Evolutionary conservation across 2,888 invertebrate species (phyloP), one percentile per base, ranked within the genome.

Genomic region (Melikaiella ostensackeni): DNA sequence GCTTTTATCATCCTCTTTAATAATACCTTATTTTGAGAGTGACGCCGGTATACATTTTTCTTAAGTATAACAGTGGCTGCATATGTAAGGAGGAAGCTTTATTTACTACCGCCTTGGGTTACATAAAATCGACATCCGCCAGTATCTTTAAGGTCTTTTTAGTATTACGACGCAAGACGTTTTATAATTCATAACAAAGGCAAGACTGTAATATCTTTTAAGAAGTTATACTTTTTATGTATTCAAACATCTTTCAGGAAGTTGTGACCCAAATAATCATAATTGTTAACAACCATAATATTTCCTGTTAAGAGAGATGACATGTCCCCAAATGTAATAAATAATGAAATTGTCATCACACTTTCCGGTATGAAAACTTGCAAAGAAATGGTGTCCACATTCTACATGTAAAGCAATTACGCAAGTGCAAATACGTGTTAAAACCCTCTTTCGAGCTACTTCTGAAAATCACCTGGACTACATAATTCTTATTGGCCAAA

Each of bases 121-220:
- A n/a, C 21, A 55, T 55, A 55, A 55, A 55, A 55, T 55, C 55
- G 55, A 21, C 21, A 55, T 21, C 55, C 11, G 55, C 55, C 50
- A 55, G 55, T 55, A 55, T 55, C 55, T 55, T n/a, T 21, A 21
- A 21, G 9, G 55, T 21, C 55, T 55, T 21, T 55, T 55, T 21
- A 55, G 55, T 55, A 55, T 55, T 55, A 55, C 9, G 55, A 55
- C 5, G 21, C 11, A 55, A 21, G 55, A 55, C n/a, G 59, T 59
- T 59, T 59, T 59, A 24, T 59, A 27, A 59, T 59, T 59, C 59
- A 59, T 27, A 27, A 59, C 59, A 27, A 59, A 27, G 24, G 27
- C 24, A 59, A 59, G 11, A 27, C 27, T 59, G 27, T 59, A 6
- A 59, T 59, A 11, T 27, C 59, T 27, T 13, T 59, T 2, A 1